Conservation (phyloP, 2,113 vertebrate species). For the Aldabrachelys gigantea region DNA sequence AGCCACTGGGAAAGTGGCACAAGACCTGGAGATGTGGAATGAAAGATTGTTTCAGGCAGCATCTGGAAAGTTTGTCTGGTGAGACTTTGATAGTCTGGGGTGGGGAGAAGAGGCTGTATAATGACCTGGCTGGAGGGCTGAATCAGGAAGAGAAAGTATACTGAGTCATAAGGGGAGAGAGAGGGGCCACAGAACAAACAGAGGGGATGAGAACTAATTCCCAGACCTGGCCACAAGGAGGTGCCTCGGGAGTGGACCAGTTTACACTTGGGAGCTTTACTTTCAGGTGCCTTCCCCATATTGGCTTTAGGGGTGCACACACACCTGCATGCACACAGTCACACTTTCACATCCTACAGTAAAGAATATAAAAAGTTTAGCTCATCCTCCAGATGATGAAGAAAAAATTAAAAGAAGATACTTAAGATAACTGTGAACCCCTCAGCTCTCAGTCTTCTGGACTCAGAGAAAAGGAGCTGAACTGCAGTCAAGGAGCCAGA, state of each 20-base stretch:
- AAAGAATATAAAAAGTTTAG: background rate
- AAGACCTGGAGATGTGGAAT: background rate
- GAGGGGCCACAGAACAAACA: no score
- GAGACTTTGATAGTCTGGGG: no score
- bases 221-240: no score
- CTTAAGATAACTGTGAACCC: background rate
- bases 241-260: no score
- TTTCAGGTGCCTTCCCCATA: background rate
- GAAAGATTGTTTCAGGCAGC: background rate
- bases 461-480: background rate
- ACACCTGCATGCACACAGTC: background rate
- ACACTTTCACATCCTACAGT: accelerated
- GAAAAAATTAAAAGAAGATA: background rate
- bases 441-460: no score
- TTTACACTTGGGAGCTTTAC: background rate
- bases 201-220: no score
- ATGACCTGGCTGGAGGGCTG: no score
- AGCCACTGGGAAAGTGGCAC: background rate
- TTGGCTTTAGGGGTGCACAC: background rate
- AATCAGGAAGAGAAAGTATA: no score
- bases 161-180: no score
- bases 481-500: background rate
- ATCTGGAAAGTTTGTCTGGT: no score
- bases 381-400: background rate
- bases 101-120: no score